phyloP scores from a whole-genome alignment of 2,797 vertebrate species.

The Takifugu ocellatus region DNA sequence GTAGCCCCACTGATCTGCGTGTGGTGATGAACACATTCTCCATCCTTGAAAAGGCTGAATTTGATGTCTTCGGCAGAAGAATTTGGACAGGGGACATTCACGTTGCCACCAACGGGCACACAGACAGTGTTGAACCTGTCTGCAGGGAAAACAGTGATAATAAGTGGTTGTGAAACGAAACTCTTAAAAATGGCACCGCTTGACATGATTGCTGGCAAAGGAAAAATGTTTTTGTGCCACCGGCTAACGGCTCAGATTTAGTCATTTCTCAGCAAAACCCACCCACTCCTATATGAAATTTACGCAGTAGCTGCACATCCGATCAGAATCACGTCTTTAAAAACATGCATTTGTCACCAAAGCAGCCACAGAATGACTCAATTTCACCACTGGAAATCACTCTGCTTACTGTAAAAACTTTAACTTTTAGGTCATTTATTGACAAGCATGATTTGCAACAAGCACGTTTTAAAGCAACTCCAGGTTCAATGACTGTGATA shows the following conservation, averaged over 20 bases:
- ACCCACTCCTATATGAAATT: conserved; percentile 38
- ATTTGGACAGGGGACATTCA: conserved; percentile 44
- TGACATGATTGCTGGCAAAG: too few species aligned
- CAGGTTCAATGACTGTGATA: background rate
- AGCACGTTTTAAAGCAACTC: too few species aligned
- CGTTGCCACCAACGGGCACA: rapidly evolving
- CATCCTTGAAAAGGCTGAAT: conserved; percentile 13
- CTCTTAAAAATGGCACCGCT: background rate
- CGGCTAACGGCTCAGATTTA: background rate
- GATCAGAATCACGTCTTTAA: conserved; percentile 16
- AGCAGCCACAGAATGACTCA: conserved; percentile 10
- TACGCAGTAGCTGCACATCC: conserved; percentile 19
- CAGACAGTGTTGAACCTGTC: background rate
- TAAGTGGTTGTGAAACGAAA: background rate
- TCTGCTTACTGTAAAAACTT: too few species aligned
- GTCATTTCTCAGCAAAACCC: conserved; percentile 26
- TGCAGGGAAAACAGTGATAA: conserved; percentile 15
- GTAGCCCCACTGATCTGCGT: rapidly evolving
- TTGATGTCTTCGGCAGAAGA: rapidly evolving
- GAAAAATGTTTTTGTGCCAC: too few species aligned
- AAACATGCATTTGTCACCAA: background rate
- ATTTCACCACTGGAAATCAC: too few species aligned
- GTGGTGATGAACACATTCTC: rapidly evolving
- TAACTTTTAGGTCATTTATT: too few species aligned
- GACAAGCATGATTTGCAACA: background rate